Base-by-base conservation (phyloP, 2,797 vertebrate species). In the Decapterus maruadsi region DNA sequence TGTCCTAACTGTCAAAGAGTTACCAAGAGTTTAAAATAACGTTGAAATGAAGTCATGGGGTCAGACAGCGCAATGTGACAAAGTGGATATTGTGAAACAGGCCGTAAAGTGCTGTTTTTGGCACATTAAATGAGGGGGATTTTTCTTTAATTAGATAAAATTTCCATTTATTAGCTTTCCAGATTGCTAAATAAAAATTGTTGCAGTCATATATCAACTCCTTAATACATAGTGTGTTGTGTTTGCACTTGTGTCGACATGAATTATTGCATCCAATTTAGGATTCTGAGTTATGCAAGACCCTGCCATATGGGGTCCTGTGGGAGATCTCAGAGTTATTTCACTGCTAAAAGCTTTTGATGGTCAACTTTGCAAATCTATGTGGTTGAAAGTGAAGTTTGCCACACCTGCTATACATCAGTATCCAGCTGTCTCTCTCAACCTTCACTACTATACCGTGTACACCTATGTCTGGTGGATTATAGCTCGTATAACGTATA, bases 21-120 rank as follows among this genome's bases (percentile, higher is more conserved):
- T 77, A 85, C 56, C 54, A 59, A 75, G 71, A 78, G 84, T 87
- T 87, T 90, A 86, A 83, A 91, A 91, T 89, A 90, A 82, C 34
- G 55, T 60, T 62, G 53, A 40, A 64, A 80, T 93, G 81, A 91
- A 89, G 76, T 93, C 80, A 91, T 83, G 19, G 45, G 57, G 73
- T 89, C 64, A 71, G 51, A 84, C 75, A 69, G 68, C 55, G 2
- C 64, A 68, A 62, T 72, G 70, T 86, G 83, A 86, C 79, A 78
- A 77, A 88, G 60, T 75, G 61, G 74, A 71, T 68, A 57, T 89
- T 92, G 83, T 69, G 87, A 89, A 91, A 90, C 29, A 20, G 58
- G 66, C 58, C 59, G 42, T 46, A 57, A 72, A 36, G 74, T 71
- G 84, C 55, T 86, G 70, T 78, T 87, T 77, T 91, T 91, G 90